Base-by-base conservation (phyloP, 1,140 invertebrate genomes). In the Bemisia tabaci region DNA sequence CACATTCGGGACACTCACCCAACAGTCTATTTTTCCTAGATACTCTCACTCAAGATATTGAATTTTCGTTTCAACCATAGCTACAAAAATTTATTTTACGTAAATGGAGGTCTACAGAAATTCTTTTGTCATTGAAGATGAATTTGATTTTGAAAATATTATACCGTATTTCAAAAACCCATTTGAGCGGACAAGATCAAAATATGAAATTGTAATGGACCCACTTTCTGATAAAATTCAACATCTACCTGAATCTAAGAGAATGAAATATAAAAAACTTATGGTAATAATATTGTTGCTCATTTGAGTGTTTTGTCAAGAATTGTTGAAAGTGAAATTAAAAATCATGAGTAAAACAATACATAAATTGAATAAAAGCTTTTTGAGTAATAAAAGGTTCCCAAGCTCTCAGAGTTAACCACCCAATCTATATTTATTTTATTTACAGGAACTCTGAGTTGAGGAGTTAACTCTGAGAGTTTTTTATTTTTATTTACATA, bases 121-220 rank as follows among this genome's bases (percentile, higher is more conserved):
- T 61, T 66, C 64, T 59, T 65, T 17, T 61, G 23, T 66, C 21
- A 59, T 25, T 61, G 12, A 26, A 27, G 26, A 66, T 26, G 65
- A 66, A 2, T 60, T 66, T 66, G 65, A 66, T 66, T 66, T 66
- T 66, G 59, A 66, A 66, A 66, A 60, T 25, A 21, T 66, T 59
- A 65, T 66, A n/a, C 65, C 65, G 26, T 66, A 66, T 66, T 66
- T 66, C 59, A 66, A 66, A 66, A 11, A 61, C 12, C 65, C 65
- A 26, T 5, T 66, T 66, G 65, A 58, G 58, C 22, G 26, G 21
- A 66, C 65, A 66, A 60, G 26, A 60, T 66, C 60, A 66, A 66
- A 66, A 26, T 66, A 66, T 66, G 65, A 66, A 66, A 60, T 59
- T 66, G 58, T 66, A 60, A 66, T 66, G 59, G 59, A 66, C 22